phyloP scores from a whole-genome alignment of 2,888 invertebrate species.

The Apocheima hispidaria region DNA sequence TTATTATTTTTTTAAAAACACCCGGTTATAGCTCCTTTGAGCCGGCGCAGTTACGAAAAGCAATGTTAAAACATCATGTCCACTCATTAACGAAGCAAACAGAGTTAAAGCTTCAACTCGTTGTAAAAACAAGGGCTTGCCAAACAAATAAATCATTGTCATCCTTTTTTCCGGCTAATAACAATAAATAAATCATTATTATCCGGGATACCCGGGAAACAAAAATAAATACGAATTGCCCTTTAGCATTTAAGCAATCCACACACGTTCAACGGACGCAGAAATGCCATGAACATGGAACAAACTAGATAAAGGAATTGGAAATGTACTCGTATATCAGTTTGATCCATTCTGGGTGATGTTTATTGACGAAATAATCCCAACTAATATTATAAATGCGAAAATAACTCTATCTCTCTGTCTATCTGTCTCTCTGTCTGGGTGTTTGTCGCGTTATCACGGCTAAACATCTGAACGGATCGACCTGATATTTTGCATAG shows the following conservation, averaged over 20 bases:
- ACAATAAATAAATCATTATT: constrained; percentile 29
- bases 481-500: no score
- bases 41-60: background rate
- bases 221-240: constrained; percentile 18
- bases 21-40: background rate
- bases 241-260: constrained; percentile 9
- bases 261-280: constrained; percentile 6
- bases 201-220: constrained; percentile 20
- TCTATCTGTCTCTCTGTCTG: no score
- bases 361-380: background rate
- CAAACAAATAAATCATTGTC: constrained; percentile 26
- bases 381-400: no score
- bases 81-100: constrained; percentile 18
- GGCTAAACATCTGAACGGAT: no score
- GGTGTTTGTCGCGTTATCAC: no score
- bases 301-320: constrained; percentile 5
- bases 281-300: constrained; percentile 4
- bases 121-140: constrained; percentile 7
- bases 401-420: no score
- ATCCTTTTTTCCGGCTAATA: constrained; percentile 14
- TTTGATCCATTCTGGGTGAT: background rate
- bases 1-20: no score
- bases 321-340: background rate
- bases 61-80: constrained; percentile 12
- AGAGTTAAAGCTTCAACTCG: constrained; percentile 5